Evolutionary conservation across 2,113 vertebrate genomes (phyloP).

Genomic region (Phalacrocorax brasilianus): DNA sequence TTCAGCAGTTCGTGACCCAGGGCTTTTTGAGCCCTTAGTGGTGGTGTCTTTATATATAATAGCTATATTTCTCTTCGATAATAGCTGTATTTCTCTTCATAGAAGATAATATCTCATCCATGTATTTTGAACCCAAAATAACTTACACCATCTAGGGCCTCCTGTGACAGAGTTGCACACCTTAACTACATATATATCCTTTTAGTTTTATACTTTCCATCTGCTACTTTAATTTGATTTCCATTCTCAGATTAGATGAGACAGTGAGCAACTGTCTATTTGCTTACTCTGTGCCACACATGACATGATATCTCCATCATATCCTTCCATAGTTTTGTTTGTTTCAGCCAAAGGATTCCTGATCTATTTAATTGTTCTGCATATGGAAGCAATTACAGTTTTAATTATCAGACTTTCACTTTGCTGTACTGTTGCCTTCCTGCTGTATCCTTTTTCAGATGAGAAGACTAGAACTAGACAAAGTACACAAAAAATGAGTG

Average conservation of each 20-base stretch:
- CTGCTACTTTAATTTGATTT: neutral
- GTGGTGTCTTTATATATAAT: neutral
- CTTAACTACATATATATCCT: neutral
- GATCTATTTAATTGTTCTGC: neutral
- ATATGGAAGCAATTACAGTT: neutral
- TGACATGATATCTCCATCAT: neutral
- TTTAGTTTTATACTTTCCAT: neutral
- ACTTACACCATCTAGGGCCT: neutral
- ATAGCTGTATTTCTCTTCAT: neutral
- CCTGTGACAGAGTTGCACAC: neutral
- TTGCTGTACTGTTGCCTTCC: neutral
- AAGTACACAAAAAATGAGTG: neutral
- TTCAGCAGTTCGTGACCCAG: neutral
- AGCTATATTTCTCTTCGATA: neutral
- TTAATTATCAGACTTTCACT: neutral
- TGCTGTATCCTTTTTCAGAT: neutral
- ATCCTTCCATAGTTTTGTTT: neutral
- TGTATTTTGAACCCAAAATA: neutral
- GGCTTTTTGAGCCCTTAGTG: neutral
- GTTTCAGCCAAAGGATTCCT: neutral
- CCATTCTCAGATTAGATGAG: neutral
- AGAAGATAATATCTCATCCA: neutral
- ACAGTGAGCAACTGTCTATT: neutral
- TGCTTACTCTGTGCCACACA: neutral
- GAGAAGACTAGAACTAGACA: neutral